Evolutionary conservation across 2,113 vertebrate genomes (phyloP), one percentile per base, ranked within the genome.

Genomic region (Nettapus auritus): DNA sequence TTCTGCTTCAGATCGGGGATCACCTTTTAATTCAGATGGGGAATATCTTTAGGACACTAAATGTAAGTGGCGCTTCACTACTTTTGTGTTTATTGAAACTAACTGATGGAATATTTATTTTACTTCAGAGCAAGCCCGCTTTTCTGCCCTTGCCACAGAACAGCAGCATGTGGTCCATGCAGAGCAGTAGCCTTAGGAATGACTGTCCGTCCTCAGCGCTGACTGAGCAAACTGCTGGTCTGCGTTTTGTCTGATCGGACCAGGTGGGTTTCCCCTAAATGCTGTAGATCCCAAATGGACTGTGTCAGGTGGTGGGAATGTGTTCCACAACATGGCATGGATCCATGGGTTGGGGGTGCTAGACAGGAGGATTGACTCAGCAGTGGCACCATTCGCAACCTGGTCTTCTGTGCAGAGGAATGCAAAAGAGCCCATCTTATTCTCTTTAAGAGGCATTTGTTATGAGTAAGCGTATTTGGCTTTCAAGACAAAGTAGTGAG

Each of bases 311-410:
- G 52, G 25, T 50, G 38, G 38, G 63, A 62, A 40, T 21, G 36
- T 55, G 55, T 36, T 60, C 44, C 3, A 0, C n/a, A 50, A 38
- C 0, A 4, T 22, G 22, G 63, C 13, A 34, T 8, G 21, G 33
- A 63, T 82, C 53, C 2, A 0, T 38, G 44, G 59, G 9, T 48
- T 63, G 36, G 34, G 55, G 71, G 13, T 50, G 67, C 21, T 53
- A 11, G 57, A 25, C 31, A 5, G 26, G 18, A 59, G 19, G 11
- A 5, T 6, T 21, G 28, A 33, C 55, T 36, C 36, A 38, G 86
- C n/a, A 52, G 56, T 38, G 29, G 13, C 2, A 0, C 36, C 56
- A 25, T 55, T 25, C 0, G 0, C 52, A 80, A 13, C 28, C 4
- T 6, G 26, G 34, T 68, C 13, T 0, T 71, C 23, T n/a, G 28